phyloP scores from a whole-genome alignment of 30 jellyfish, hydroid and myxozoan genomes.

The Chironex yamaguchii region DNA sequence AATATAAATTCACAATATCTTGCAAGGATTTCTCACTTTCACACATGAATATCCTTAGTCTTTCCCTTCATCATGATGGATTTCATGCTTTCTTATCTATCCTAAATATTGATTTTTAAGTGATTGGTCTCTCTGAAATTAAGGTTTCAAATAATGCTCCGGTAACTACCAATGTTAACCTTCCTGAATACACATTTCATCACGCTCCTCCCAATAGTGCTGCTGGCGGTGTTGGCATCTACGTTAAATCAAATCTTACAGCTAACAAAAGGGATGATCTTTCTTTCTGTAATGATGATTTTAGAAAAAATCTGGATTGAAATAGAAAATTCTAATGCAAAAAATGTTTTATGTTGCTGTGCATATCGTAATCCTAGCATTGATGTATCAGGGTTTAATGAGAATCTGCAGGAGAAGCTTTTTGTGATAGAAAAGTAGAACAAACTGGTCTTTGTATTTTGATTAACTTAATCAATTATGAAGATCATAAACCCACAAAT shows the following conservation, averaged over 20 bases:
- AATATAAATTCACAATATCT: slow-evolving; percentile 16
- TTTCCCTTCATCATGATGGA: slow-evolving; percentile 35
- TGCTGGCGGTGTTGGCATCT: slow-evolving; percentile 49
- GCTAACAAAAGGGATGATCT: slow-evolving; percentile 48
- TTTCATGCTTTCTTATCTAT: slow-evolving; percentile 13
- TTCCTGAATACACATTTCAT: slow-evolving; percentile 31
- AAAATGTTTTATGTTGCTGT: slow-evolving; percentile 20
- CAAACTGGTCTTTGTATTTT: too few relatives aligned
- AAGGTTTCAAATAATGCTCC: slow-evolving; percentile 1
- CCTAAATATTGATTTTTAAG: slow-evolving; percentile 9
- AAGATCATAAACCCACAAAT: slow-evolving; percentile 1
- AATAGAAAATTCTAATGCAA: slow-evolving; percentile 22
- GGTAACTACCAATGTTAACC: background rate
- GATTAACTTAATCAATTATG: slow-evolving; percentile 8
- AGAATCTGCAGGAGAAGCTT: slow-evolving; percentile 27
- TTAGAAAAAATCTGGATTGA: slow-evolving; percentile 24
- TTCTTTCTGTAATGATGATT: slow-evolving; percentile 13
- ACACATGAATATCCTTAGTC: slow-evolving; percentile 37
- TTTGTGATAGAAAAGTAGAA: too few relatives aligned
- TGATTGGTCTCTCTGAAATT: slow-evolving; percentile 18
- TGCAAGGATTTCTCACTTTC: slow-evolving; percentile 21
- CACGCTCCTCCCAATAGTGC: slow-evolving; percentile 5
- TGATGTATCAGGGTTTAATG: slow-evolving; percentile 23
- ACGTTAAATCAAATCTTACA: slow-evolving; percentile 13
- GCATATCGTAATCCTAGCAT: slow-evolving; percentile 31